Percentiles rank a stretch among this genome's conserved stretches.
Conservation (phyloP, 2,113 vertebrate genomes). For the Callorhinus ursinus region DNA sequence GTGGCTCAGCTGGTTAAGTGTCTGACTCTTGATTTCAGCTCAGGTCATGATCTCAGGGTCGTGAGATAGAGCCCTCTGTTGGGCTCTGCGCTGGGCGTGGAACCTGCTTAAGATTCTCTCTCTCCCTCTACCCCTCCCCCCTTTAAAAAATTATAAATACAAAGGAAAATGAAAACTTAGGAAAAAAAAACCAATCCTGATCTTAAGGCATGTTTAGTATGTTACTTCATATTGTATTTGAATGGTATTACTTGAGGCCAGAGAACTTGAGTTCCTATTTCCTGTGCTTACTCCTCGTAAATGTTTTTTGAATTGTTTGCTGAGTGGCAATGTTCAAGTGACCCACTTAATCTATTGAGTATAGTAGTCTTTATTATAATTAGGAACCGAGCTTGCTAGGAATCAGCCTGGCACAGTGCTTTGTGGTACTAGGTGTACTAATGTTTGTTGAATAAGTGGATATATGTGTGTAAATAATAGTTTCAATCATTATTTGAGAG, state of each 20-base stretch:
- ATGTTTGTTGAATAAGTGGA: slow-evolving; percentile 26
- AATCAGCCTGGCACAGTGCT: background rate
- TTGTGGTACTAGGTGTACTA: background rate
- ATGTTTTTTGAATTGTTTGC: background rate
- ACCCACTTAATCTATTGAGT: background rate
- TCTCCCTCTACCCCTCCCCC: background rate
- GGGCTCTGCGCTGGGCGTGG: background rate
- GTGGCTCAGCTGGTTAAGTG: background rate
- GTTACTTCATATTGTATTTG: background rate
- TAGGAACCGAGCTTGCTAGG: background rate
- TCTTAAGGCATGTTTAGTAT: background rate
- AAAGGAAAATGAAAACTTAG: background rate
- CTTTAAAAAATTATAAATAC: background rate
- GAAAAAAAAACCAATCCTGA: background rate
- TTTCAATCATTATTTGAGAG: background rate
- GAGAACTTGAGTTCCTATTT: slow-evolving; percentile 28
- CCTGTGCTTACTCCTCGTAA: background rate
- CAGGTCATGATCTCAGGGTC: background rate
- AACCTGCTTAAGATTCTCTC: background rate
- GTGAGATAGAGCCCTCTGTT: background rate
- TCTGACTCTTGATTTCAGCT: background rate
- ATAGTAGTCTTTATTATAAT: background rate
- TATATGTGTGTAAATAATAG: background rate
- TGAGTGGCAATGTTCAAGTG: background rate
- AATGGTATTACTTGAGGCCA: background rate